Evolutionary conservation across 2,888 invertebrate species (phyloP), one percentile per base, ranked within the genome.

Genomic region (Trissolcus brochymenae): DNA sequence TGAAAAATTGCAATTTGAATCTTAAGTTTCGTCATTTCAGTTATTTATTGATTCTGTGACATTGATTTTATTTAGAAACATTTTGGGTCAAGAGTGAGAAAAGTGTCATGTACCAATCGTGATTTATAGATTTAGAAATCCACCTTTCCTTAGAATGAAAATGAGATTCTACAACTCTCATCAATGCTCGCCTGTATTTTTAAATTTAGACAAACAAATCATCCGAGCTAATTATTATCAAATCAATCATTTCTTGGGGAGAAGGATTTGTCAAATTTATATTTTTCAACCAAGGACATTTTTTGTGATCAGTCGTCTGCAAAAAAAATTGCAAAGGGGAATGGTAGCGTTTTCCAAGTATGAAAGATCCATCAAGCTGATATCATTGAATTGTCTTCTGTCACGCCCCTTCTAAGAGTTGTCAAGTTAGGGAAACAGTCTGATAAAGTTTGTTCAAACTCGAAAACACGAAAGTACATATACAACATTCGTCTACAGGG

Each of bases 71-170:
- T 51, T 64, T 49, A 66, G 59, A 41, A 19, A 16, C 40, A 50
- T 29, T 59, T 59, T 49, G 25, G 29, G 25, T 57, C 46, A 16
- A 46, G 41, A 16, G 14, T 14, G 41, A 16, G 21, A 50, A 59
- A 43, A 68, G 29, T 35, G 46, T 60, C 51, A 60, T 46, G 17
- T 19, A 46, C 2, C 14, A n/a, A 25, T 17, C 6, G 46, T 40
- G 59, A 68, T 43, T 54, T 54, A 54, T 54, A 68, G 35, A 54
- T 19, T 68, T 60, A 60, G 54, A 68, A 54, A 68, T 54, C 21
- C 68, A 67, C 29, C n/a, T 60, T 54, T 35, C 25, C 16, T 16
- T 46, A 46, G 16, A 16, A 35, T 46, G 2, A 46, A 17, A 40
- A 41, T 41, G 53, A 43, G 16, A 61, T 41, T 51, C n/a, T 40